Evolutionary conservation across 2,113 vertebrate species (phyloP).

Genomic region (Paramisgurnus dabryanus): DNA sequence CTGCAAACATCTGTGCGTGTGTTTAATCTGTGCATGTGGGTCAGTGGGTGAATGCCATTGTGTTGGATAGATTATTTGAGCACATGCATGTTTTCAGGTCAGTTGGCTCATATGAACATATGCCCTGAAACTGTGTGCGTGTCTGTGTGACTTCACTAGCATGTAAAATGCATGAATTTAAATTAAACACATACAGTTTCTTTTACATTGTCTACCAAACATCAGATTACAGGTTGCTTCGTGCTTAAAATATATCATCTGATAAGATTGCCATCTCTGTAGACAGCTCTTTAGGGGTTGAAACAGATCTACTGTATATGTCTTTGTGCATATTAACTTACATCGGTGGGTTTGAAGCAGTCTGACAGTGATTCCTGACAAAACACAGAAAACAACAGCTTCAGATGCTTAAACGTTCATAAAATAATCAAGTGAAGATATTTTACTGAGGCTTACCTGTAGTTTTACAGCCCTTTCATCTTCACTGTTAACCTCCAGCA

Average conservation of each 20-base stretch:
- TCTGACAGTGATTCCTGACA: slow-evolving; percentile 84
- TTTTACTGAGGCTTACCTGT: slow-evolving; percentile 73
- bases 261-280: too few relatives aligned
- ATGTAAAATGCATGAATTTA: background rate
- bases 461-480: slow-evolving; percentile 92
- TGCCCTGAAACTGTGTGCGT: slow-evolving; percentile 3
- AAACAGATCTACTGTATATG: background rate
- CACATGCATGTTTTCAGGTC: slow-evolving; percentile 33
- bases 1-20: too few relatives aligned
- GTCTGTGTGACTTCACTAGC: background rate
- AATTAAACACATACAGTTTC: background rate
- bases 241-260: too few relatives aligned
- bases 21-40: background rate
- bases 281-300: background rate
- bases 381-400: slow-evolving; percentile 20
- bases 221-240: too few relatives aligned
- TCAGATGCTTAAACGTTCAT: background rate
- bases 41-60: slow-evolving; percentile 26
- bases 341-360: slow-evolving; percentile 90
- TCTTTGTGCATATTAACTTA: slow-evolving; percentile 63
- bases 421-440: background rate
- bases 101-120: slow-evolving; percentile 13
- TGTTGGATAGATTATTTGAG: slow-evolving; percentile 22
- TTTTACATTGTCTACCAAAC: too few relatives aligned
- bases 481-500: slow-evolving; percentile 90